phyloP scores from a whole-genome alignment of 2,797 vertebrate species.

The Rhabdophis nuchalis region DNA sequence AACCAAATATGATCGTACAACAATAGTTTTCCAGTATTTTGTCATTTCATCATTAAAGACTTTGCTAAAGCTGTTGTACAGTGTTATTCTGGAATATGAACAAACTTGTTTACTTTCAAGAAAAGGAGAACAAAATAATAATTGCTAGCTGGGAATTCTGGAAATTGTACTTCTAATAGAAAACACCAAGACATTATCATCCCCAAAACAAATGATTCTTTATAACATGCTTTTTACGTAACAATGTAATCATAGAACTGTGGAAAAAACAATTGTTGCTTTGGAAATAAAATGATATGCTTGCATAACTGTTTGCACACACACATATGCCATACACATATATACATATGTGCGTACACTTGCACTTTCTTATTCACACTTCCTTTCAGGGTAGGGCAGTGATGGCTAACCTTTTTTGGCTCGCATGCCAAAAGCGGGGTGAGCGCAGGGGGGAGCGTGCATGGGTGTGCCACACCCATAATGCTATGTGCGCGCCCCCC shows the following conservation, averaged over 20 bases:
- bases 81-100: slow-evolving; percentile 23
- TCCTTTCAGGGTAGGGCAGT: background rate
- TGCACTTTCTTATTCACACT: background rate
- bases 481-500: too few relatives aligned
- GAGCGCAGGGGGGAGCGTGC: too few relatives aligned
- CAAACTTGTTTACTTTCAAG: background rate
- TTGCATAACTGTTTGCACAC: too few relatives aligned
- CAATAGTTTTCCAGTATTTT: slow-evolving; percentile 35
- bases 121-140: background rate
- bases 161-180: background rate
- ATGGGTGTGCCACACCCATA: too few relatives aligned
- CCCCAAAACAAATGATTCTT: background rate
- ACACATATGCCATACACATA: background rate
- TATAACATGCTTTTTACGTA: background rate
- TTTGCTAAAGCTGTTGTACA: background rate
- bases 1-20: slow-evolving; percentile 26
- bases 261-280: background rate
- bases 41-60: background rate
- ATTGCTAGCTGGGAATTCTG: background rate
- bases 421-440: too few relatives aligned
- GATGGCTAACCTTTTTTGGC: too few relatives aligned
- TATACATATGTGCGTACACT: background rate
- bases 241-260: background rate
- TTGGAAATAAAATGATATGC: background rate
- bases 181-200: background rate